phyloP scores from a whole-genome alignment of 2,113 vertebrate genomes.

The Mobula hypostoma region DNA sequence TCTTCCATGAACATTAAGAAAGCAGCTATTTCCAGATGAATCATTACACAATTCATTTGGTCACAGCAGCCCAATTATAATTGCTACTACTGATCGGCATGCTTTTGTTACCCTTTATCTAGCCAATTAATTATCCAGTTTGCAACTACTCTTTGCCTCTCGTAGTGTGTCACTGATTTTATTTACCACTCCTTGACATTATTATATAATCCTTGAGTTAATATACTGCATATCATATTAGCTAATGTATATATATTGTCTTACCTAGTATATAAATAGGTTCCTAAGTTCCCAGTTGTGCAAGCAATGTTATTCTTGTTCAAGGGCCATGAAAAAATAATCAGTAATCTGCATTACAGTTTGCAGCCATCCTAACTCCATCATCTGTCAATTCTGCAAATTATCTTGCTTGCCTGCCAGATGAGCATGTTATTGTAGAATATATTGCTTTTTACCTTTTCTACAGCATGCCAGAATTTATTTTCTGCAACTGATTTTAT shows the following conservation, averaged over 20 bases:
- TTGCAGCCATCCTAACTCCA: not conserved
- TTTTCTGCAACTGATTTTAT: not conserved
- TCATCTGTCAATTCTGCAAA: not conserved
- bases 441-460: not conserved
- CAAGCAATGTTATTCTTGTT: not conserved
- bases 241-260: not conserved
- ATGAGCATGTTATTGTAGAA: not conserved
- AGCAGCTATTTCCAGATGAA: not conserved
- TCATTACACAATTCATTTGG: not conserved
- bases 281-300: not conserved
- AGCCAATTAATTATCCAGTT: slow-evolving; percentile 4
- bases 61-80: not conserved
- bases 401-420: not conserved
- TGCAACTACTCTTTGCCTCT: not conserved
- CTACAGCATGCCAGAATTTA: not conserved
- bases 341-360: not conserved
- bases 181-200: too few relatives aligned
- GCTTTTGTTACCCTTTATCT: not conserved
- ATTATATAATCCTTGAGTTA: not conserved
- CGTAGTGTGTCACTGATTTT: too few relatives aligned
- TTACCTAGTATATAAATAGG: not conserved
- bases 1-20: not conserved
- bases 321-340: not conserved
- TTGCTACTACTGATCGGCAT: not conserved
- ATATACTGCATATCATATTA: not conserved